These are phyloP conservation scores for Drosophila sp. DNA, from an alignment of 1,140 invertebrate species.

Conservation along the genomic window DNA sequence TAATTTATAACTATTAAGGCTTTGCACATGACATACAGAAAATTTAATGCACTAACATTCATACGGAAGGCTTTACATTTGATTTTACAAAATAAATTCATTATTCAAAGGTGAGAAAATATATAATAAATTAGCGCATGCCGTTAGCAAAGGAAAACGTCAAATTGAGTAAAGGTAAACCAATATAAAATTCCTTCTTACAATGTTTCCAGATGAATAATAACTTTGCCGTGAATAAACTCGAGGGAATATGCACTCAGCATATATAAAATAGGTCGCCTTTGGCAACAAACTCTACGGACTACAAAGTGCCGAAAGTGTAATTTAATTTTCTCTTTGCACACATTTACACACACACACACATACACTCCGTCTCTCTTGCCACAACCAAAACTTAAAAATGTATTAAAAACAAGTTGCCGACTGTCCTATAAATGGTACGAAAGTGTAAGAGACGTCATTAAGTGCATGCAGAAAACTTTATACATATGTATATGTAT, in stretches of 20 bases:
- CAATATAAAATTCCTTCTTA: conserved; percentile 27
- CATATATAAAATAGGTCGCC: conserved; percentile 29
- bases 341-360: background rate
- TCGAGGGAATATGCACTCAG: conserved; percentile 22
- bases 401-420: conserved; percentile 51
- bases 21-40: too few species aligned
- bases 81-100: background rate
- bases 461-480: conserved; percentile 11
- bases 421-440: conserved; percentile 22
- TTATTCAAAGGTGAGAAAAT: background rate
- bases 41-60: too few species aligned
- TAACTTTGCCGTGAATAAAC: conserved; percentile 29
- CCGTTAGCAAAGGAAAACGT: background rate
- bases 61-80: too few species aligned
- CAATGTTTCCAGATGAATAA: conserved; percentile 32
- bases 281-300: conserved; percentile 8
- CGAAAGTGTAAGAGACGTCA: conserved; percentile 6
- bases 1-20: too few species aligned
- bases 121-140: conserved; percentile 1
- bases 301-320: conserved; percentile 27
- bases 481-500: too few species aligned
- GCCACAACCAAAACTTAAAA: conserved; percentile 27
- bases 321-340: conserved; percentile 45
- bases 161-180: background rate
- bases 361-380: background rate